Percentiles rank a stretch among this genome's conserved stretches.
Evolutionary conservation across 2,888 invertebrate species (phyloP).

Genomic region (Anodontia alba): DNA sequence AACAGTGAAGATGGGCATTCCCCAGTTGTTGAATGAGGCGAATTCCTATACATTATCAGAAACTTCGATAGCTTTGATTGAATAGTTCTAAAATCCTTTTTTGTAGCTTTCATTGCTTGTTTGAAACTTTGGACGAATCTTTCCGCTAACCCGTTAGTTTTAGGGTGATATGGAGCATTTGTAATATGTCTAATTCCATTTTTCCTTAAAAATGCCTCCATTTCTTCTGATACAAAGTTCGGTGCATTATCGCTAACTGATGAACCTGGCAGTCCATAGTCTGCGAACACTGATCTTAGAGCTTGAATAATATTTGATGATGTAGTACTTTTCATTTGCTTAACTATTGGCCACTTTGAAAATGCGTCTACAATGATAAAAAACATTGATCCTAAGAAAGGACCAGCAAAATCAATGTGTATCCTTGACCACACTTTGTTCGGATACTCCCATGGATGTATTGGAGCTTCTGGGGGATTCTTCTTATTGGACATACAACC

Average conservation of each 20-base stretch:
- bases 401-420: conserved; percentile 85
- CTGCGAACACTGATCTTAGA: conserved; percentile 53
- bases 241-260: conserved; percentile 62
- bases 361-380: conserved; percentile 83
- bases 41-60: too few species aligned
- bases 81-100: not conserved
- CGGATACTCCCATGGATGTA: conserved; percentile 75
- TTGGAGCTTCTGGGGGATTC: conserved; percentile 52
- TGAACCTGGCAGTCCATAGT: conserved; percentile 47
- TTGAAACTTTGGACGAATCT: conserved; percentile 57
- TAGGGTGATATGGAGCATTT: conserved; percentile 53
- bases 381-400: conserved; percentile 74
- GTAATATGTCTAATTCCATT: too few species aligned
- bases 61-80: too few species aligned
- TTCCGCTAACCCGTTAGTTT: conserved; percentile 60
- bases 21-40: too few species aligned
- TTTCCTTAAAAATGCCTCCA: conserved; percentile 40
- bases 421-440: conserved; percentile 81
- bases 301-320: conserved; percentile 47
- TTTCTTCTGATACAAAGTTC: conserved; percentile 55
- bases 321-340: conserved; percentile 64
- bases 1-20: too few species aligned
- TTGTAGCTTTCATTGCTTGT: too few species aligned
- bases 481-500: too few species aligned
- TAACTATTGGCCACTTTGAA: too few species aligned